phyloP scores from a whole-genome alignment of 2,888 invertebrate species.

The Diaphora mendica region DNA sequence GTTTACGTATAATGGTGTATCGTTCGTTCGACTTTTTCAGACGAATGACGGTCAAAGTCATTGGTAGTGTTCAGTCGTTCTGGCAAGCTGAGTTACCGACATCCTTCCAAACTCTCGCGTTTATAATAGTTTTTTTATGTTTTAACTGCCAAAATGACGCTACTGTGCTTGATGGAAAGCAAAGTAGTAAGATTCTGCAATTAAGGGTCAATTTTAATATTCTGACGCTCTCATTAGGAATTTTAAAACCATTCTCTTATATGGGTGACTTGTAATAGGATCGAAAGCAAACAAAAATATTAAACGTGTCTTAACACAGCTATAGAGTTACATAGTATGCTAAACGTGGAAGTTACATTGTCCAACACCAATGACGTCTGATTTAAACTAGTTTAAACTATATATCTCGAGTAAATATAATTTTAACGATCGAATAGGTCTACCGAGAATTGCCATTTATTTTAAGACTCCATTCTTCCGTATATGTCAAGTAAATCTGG shows the following conservation, averaged over 20 bases:
- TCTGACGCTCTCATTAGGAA: background rate
- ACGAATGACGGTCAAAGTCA: background rate
- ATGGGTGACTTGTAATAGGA: background rate
- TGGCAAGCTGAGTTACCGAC: background rate
- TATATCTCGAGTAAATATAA: background rate
- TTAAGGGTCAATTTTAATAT: background rate
- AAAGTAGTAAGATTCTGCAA: background rate
- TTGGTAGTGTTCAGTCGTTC: background rate
- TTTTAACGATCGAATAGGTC: background rate
- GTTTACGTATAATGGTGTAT: slow-evolving; percentile 4
- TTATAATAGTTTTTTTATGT: no score
- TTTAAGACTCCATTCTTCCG: background rate
- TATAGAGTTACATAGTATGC: background rate
- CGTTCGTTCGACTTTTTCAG: background rate
- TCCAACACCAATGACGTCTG: background rate
- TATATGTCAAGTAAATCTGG: background rate
- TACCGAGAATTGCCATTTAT: background rate
- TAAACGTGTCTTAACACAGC: background rate
- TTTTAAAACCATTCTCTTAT: background rate
- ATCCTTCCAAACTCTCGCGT: background rate
- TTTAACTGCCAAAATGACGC: no score
- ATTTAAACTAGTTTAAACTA: background rate
- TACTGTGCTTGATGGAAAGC: no score
- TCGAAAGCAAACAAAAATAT: background rate
- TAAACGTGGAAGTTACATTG: background rate